Conservation (phyloP, 2,113 vertebrate species). For the Larimichthys crocea region DNA sequence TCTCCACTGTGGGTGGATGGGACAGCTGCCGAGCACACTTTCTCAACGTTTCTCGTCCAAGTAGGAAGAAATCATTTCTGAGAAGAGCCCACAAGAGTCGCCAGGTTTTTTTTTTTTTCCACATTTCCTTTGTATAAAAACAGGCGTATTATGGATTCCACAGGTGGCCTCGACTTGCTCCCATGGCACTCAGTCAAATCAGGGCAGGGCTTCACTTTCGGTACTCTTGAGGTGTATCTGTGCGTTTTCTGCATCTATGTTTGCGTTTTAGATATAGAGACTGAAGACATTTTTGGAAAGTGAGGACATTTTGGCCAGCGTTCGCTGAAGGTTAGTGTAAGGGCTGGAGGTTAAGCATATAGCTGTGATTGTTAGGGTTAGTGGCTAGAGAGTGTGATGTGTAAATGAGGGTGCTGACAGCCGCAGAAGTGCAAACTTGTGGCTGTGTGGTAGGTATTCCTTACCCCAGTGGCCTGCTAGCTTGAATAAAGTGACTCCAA, state of each 20-base stretch:
- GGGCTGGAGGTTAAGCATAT: not conserved
- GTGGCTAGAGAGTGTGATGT: not conserved
- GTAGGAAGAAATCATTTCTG: conserved; percentile 60
- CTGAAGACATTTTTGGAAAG: not conserved
- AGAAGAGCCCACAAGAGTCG: conserved; percentile 52
- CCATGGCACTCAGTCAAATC: conserved; percentile 39
- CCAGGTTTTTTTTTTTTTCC: conserved; percentile 59
- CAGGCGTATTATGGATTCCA: conserved; percentile 70
- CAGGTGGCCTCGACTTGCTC: conserved; percentile 56
- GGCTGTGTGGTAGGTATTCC: not conserved
- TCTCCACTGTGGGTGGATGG: conserved; percentile 35
- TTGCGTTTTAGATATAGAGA: not conserved
- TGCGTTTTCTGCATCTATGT: not conserved
- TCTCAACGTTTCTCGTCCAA: conserved; percentile 55
- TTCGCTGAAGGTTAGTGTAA: not conserved
- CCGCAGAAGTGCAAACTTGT: not conserved
- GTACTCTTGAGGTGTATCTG: not conserved
- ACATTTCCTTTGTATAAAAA: conserved; percentile 68
- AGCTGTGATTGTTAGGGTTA: not conserved
- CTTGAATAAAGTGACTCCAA: not conserved
- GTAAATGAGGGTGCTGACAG: not conserved
- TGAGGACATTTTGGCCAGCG: not conserved
- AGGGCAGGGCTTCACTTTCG: conserved; percentile 28
- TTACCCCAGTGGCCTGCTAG: too few relatives aligned
- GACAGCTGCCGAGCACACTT: conserved; percentile 52